Base-by-base conservation (phyloP, 23 tunicate genomes). In the Styela clava region DNA sequence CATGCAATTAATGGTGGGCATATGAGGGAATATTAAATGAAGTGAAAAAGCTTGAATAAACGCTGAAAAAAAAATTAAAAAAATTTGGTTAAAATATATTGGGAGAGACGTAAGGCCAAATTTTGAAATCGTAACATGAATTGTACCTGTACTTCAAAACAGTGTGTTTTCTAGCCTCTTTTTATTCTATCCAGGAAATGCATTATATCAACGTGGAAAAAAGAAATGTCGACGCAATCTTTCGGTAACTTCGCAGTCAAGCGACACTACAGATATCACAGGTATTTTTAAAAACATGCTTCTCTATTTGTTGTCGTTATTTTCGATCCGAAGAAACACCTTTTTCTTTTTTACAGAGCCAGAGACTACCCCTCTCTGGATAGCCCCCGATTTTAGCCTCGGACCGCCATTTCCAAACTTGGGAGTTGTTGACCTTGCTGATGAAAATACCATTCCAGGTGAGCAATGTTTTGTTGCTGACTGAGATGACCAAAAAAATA, bases 371-470 rank as follows among this genome's bases (percentile, higher is more conserved):
- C 86, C 82, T 24, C 30, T 35, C 24, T 91, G 90, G 90, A 86
- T 83, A 19, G 87, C 86, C 7, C 62, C 78, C 0, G 90, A 91
- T 28, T 56, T 74, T 52, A 74, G 44, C 77, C 52, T 91, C 22
- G 83, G 85, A 27, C 37, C 79, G 3, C 73, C 79, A 68, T 86
- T 91, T 74, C 90, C 97, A 0, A 86, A 72, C 64, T 63, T 86
- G 26, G 90, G 85, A 78, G 69, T 91, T 32, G 74, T 78, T 3
- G 97, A 91, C 83, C 34, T 85, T n/a, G 79, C 78, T 64, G 97
- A 91, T 78, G 61, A 52, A 21, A 82, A 81, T 2, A 91, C 89
- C 0, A 24, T 82, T 24, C 90, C 97, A 22, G 34, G 81, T 76
- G 3, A 71, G 9, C 20, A 68, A 18, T 68, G 34, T 71, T 32